phyloP scores from a whole-genome alignment of 2,797 vertebrate species.

The Pagetopsis macropterus region DNA sequence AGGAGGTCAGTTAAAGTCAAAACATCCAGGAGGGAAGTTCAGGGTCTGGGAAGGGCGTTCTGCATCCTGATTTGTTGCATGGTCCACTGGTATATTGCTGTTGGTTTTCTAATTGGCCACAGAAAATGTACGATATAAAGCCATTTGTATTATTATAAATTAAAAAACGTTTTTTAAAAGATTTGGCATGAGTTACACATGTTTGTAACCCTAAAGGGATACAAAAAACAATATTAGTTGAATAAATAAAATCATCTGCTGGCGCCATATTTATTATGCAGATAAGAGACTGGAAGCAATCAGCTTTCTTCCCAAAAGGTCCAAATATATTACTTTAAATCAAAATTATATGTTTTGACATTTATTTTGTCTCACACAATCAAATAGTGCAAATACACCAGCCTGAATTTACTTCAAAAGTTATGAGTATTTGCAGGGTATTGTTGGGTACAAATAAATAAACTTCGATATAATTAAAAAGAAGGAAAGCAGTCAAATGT shows the following conservation, averaged over 20 bases:
- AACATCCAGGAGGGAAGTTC: conserved; percentile 20
- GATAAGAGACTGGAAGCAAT: neutral
- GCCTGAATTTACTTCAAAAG: conserved; percentile 16
- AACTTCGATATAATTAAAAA: conserved; percentile 14
- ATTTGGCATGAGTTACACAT: too few species aligned
- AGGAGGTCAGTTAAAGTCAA: conserved; percentile 32
- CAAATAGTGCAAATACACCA: neutral
- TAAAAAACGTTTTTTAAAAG: too few species aligned
- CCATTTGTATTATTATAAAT: too few species aligned
- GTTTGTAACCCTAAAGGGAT: too few species aligned
- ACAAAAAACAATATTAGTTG: too few species aligned
- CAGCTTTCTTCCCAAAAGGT: neutral
- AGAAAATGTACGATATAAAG: neutral
- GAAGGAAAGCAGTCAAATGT: conserved; percentile 12
- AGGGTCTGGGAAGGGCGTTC: conserved; percentile 9
- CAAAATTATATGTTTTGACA: conserved; percentile 9
- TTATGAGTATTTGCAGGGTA: conserved; percentile 5
- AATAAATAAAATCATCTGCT: neutral
- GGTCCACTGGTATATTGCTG: conserved; percentile 10
- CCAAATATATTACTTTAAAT: conserved; percentile 2
- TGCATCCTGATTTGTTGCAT: conserved; percentile 17
- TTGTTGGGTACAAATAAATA: conserved; percentile 11
- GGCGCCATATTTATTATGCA: neutral
- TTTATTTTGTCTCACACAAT: conserved; percentile 5
- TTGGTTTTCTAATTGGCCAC: conserved; percentile 22